Evolutionary conservation across 2,797 vertebrate genomes (phyloP), one percentile per base, ranked within the genome.

Genomic region (Potorous gilbertii): DNA sequence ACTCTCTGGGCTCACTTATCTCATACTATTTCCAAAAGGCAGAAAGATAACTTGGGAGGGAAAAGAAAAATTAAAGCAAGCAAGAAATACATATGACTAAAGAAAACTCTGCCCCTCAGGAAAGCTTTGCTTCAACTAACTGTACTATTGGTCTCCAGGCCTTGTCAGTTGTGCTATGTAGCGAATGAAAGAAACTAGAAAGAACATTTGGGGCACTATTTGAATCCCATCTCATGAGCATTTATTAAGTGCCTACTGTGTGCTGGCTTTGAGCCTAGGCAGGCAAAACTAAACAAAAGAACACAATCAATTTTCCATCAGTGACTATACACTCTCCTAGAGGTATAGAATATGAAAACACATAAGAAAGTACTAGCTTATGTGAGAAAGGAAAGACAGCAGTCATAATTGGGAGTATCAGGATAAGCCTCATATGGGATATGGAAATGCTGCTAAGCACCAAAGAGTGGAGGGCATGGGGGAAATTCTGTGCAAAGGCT

Each of bases 1-100:
- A 90, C 90, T 97, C 94, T 93, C 95, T 97, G 92, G 91, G 90
- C 92, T 96, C 90, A 66, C 90, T 95, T 92, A 96, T 97, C 95
- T 96, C 89, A 59, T 28, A 40, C 74, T 91, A 89, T 96, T 96
- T 97, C 91, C 93, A 96, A 96, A 95, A 93, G 91, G 55, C 55
- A 96, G 55, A 95, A 56, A 95, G 93, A 95, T 87, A 95, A 94
- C n/a, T 40, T 92, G 94, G 91, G 94, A 62, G 0, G 0, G 94
- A 91, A 96, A 96, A 96, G 95, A 56, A 95, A 93, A 95, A 96
- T 87, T 59, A 95, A 96, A 98, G 95, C 94, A 96, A 93, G 59
- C 34, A 50, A 92, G 56, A 90, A 94, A 94, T 90, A 18, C 90
- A 46, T n/a, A 21, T 52, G 66, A 46, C 55, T 96, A 54, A 31